Percentiles rank a stretch among this genome's conserved stretches.
Conservation (phyloP, 2,888 invertebrate species). For the Scaptomyza parva region DNA sequence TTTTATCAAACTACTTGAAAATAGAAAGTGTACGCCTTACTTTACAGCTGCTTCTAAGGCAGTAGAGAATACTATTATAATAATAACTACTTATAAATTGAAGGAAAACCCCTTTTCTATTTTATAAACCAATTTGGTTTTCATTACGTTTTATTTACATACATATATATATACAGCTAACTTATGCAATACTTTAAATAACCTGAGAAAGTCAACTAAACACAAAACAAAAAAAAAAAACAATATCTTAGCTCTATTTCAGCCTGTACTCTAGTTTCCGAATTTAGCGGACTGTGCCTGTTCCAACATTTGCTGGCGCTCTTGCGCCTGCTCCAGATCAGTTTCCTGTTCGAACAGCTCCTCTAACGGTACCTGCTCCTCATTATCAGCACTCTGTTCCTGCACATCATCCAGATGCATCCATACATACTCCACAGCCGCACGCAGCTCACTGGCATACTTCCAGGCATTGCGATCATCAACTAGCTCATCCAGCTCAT, state of each 20-base stretch:
- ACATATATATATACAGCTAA: background rate
- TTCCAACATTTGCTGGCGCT: constrained; percentile 39
- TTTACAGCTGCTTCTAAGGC: too few species aligned
- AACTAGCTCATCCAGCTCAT: constrained; percentile 38
- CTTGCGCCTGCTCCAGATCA: constrained; percentile 35
- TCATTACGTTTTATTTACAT: background rate
- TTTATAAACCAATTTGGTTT: background rate
- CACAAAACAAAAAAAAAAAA: constrained; percentile 6
- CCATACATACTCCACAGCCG: constrained; percentile 56
- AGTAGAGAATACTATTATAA: too few species aligned
- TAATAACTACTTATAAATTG: too few species aligned
- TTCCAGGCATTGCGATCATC: constrained; percentile 63
- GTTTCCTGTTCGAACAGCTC: constrained; percentile 46
- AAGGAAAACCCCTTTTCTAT: too few species aligned
- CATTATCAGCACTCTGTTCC: constrained; percentile 18
- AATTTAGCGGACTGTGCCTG: constrained; percentile 4
- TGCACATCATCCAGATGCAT: constrained; percentile 52
- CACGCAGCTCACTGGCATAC: constrained; percentile 50
- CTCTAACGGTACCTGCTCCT: constrained; percentile 24
- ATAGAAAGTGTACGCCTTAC: too few species aligned
- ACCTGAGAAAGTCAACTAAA: background rate
- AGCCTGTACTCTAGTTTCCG: background rate
- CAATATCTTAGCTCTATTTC: background rate
- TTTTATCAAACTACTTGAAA: too few species aligned
- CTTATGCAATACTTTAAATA: background rate